These are phyloP conservation scores for Ormyrus labotus DNA, from an alignment of 2,888 invertebrate genomes.

Conservation along the genomic window DNA sequence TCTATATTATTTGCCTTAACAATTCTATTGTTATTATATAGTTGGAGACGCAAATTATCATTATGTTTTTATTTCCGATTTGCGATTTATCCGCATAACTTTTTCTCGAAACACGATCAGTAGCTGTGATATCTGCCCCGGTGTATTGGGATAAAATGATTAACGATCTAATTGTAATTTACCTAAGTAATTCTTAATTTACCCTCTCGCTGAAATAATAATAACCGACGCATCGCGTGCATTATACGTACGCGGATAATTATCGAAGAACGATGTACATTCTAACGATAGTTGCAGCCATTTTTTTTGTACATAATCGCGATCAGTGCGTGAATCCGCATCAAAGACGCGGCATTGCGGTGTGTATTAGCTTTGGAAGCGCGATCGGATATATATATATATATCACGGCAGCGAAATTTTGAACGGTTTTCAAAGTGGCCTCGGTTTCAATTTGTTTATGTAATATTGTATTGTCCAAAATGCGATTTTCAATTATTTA, in stretches of 20 bases:
- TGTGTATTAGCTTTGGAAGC: too few relatives aligned
- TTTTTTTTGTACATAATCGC: constrained; percentile 57
- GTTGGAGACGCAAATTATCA: constrained; percentile 26
- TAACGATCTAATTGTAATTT: neutral
- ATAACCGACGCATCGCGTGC: neutral
- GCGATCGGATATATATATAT: too few relatives aligned
- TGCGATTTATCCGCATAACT: constrained; percentile 57
- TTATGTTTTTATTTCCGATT: constrained; percentile 34
- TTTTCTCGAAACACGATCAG: constrained; percentile 65
- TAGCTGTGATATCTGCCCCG: constrained; percentile 74
- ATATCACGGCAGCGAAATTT: too few relatives aligned
- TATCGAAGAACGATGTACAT: constrained; percentile 61
- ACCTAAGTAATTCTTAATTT: constrained; percentile 40
- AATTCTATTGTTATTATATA: neutral
- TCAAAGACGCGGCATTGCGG: too few relatives aligned
- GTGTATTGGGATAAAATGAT: constrained; percentile 66
- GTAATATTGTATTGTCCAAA: neutral
- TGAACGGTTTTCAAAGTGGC: neutral
- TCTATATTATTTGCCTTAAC: neutral
- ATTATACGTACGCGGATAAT: neutral
- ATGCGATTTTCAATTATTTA: constrained; percentile 31
- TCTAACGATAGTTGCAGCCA: constrained; percentile 68
- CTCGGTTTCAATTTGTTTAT: neutral
- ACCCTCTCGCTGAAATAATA: constrained; percentile 39
- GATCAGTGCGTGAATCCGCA: neutral